phyloP scores from a whole-genome alignment of 1,140 invertebrate species.

The Drosophila takahashii region DNA sequence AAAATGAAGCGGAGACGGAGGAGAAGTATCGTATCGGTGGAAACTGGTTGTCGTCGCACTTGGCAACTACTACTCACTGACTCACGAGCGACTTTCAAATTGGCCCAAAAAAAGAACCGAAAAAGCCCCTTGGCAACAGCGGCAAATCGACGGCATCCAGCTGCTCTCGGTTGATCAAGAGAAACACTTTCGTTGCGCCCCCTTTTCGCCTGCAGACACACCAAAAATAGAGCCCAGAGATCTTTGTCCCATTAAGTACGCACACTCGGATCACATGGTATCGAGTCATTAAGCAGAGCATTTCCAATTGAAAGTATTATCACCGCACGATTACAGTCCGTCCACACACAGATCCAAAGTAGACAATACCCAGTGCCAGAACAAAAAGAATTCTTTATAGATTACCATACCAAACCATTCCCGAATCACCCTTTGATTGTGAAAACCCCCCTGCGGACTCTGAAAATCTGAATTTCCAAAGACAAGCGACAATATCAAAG shows the following conservation, averaged over 20 bases:
- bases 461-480: slow-evolving; percentile 47
- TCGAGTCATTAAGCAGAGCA: slow-evolving; percentile 31
- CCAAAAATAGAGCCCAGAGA: slow-evolving; percentile 49
- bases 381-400: slow-evolving; percentile 24
- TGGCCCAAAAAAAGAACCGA: slow-evolving; percentile 41
- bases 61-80: slow-evolving; percentile 56
- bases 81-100: slow-evolving; percentile 76
- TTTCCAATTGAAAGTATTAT: slow-evolving; percentile 71
- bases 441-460: slow-evolving; percentile 1
- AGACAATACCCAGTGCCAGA: slow-evolving; percentile 35
- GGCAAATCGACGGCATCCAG: slow-evolving; percentile 38
- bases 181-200: slow-evolving; percentile 51
- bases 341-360: slow-evolving; percentile 43
- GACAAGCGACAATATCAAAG: slow-evolving; percentile 69
- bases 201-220: slow-evolving; percentile 36
- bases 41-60: slow-evolving; percentile 72
- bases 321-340: slow-evolving; percentile 61
- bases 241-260: slow-evolving; percentile 45
- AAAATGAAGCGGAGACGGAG: neutral
- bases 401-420: neutral
- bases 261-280: slow-evolving; percentile 17
- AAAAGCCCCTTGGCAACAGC: slow-evolving; percentile 55
- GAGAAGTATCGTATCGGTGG: slow-evolving; percentile 12
- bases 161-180: slow-evolving; percentile 35
- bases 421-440: slow-evolving; percentile 12